Conservation (phyloP, 2,888 invertebrate species). For the Torymus aiolomorphi region DNA sequence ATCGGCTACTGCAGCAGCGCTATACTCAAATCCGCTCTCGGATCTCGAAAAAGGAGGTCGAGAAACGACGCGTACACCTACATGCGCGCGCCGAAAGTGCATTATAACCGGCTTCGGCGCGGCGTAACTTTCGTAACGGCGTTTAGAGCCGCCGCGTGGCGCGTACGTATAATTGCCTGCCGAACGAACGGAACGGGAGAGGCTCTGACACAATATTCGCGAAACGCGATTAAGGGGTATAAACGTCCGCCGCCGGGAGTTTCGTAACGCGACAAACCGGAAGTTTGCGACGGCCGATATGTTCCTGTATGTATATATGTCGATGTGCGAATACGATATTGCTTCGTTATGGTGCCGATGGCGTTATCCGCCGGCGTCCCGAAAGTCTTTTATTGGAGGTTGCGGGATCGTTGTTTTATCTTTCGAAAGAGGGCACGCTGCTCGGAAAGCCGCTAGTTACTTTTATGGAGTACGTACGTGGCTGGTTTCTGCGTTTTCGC, state of each 20-base stretch:
- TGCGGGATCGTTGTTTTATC: too few species aligned
- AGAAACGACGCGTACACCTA: not conserved
- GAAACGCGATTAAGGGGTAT: slow-evolving; percentile 43
- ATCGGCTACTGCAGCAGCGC: too few species aligned
- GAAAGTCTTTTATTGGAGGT: too few species aligned
- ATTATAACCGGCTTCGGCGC: not conserved
- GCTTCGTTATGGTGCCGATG: too few species aligned
- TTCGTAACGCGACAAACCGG: slow-evolving; percentile 43
- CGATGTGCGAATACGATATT: too few species aligned
- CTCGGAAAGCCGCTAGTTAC: too few species aligned
- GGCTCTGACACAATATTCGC: slow-evolving; percentile 52
- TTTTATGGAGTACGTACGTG: too few species aligned
- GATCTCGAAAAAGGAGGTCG: slow-evolving; percentile 55
- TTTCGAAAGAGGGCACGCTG: too few species aligned
- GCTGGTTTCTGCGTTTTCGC: too few species aligned
- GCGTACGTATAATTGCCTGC: slow-evolving; percentile 27
- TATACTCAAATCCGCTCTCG: not conserved
- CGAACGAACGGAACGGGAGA: not conserved
- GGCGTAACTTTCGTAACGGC: slow-evolving; percentile 48
- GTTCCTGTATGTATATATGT: too few species aligned
- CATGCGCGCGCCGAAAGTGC: slow-evolving; percentile 10
- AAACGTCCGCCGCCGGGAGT: slow-evolving; percentile 9
- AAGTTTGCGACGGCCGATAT: slow-evolving; percentile 31
- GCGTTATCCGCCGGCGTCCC: too few species aligned
- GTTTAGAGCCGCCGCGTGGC: slow-evolving; percentile 13